phyloP scores from a whole-genome alignment of 2,113 vertebrate genomes.

The Leptosomus discolor region DNA sequence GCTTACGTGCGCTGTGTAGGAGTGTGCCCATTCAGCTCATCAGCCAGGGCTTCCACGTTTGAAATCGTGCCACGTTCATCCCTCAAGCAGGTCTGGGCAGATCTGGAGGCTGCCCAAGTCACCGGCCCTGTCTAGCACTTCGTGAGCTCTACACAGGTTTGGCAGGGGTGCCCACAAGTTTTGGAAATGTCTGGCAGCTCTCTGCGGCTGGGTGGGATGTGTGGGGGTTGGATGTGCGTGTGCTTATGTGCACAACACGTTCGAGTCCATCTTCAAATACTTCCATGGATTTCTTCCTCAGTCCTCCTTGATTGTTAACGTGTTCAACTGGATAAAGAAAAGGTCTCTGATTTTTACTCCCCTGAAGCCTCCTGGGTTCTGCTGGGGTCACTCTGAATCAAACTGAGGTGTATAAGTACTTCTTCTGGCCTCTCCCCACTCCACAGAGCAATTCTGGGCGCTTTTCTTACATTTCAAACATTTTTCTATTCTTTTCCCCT shows the following conservation, averaged over 20 bases:
- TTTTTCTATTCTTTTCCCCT: not conserved
- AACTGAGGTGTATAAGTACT: rapidly evolving
- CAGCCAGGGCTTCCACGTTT: rapidly evolving
- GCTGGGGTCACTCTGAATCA: not conserved
- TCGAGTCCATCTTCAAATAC: not conserved
- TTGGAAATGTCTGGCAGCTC: not conserved
- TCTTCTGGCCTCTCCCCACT: not conserved
- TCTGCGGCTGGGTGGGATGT: not conserved
- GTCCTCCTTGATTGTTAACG: rapidly evolving
- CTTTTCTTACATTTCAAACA: not conserved
- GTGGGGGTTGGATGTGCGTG: rapidly evolving
- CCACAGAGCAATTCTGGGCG: not conserved
- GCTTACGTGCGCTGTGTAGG: not conserved
- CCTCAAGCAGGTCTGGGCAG: not conserved
- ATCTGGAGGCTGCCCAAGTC: not conserved
- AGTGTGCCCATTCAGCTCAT: rapidly evolving
- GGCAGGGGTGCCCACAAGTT: not conserved
- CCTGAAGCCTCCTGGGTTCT: not conserved
- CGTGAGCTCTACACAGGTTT: rapidly evolving
- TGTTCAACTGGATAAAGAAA: not conserved
- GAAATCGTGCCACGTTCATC: rapidly evolving
- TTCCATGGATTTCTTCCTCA: not conserved
- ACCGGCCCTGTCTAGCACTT: rapidly evolving
- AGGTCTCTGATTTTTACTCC: rapidly evolving
- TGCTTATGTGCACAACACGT: not conserved